These are phyloP conservation scores for Mamestra brassicae DNA, from an alignment of 2,888 invertebrate species.

Conservation along the genomic window DNA sequence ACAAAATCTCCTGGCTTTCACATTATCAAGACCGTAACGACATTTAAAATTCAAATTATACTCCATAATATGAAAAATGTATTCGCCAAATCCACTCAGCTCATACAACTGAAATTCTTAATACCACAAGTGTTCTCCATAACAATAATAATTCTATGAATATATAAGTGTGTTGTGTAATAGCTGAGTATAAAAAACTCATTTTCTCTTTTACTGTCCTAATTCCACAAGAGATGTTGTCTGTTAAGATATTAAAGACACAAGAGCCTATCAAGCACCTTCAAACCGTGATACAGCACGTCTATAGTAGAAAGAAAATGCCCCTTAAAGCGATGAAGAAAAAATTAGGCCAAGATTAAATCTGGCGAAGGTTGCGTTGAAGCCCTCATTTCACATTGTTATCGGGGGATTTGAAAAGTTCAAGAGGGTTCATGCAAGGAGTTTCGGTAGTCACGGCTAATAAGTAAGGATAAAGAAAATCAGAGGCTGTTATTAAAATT, in stretches of 20 bases:
- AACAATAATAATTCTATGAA: constrained; percentile 65
- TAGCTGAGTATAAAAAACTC: constrained; percentile 60
- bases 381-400: constrained; percentile 70
- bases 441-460: constrained; percentile 58
- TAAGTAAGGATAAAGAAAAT: constrained; percentile 57
- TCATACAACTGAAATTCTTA: constrained; percentile 44
- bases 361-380: constrained; percentile 67
- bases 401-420: constrained; percentile 68
- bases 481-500: constrained; percentile 38
- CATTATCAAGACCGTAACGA: constrained; percentile 38
- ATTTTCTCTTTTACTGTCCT: constrained; percentile 71
- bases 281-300: constrained; percentile 73
- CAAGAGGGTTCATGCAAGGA: constrained; percentile 65
- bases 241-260: constrained; percentile 78
- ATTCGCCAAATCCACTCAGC: constrained; percentile 25
- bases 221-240: constrained; percentile 71
- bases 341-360: constrained; percentile 73
- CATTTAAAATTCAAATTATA: constrained; percentile 61
- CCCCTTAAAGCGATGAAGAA: constrained; percentile 64
- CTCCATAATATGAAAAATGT: constrained; percentile 44
- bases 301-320: constrained; percentile 61
- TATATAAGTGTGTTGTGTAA: constrained; percentile 51
- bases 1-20: constrained; percentile 35
- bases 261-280: constrained; percentile 71
- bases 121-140: constrained; percentile 48